Evolutionary conservation across 2,797 vertebrate genomes (phyloP), one percentile per base, ranked within the genome.

Genomic region (Eremophila alpestris): DNA sequence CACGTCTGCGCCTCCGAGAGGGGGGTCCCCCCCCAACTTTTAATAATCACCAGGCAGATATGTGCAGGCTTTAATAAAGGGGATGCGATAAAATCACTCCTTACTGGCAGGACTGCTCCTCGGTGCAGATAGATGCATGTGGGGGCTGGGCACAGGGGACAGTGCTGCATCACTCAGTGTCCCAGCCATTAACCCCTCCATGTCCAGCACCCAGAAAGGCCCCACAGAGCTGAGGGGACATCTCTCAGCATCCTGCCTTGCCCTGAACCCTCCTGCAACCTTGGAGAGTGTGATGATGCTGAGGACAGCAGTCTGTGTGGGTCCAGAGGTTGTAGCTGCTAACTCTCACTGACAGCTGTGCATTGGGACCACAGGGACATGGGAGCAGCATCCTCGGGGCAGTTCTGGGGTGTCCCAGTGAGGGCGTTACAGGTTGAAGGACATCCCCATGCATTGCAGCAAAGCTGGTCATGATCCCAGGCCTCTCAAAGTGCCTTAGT

Each of bases 31-130:
- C 94, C 93, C 92, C 41, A 92, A 79, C 93, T 96, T 97, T 97
- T 97, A 97, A 97, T 97, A 97, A 97, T 96, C 92, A 90, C 90
- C 91, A 97, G 95, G 94, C 96, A 97, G 97, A 97, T 97, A 97
- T 59, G 94, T 90, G 75, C 23, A 65, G 80, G 94, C 95, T 97
- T 97, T 97, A 97, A 97, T 97, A 97, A 97, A 97, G 94, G 94
- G 87, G 93, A 87, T 83, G 60, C 13, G 97, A 97, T 97, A 97
- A 91, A 95, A 97, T 97, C 97, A 20, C 92, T 96, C 85, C 92
- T 93, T 81, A 64, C 97, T 97, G 96, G 97, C 97, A 97, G 96
- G 90, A 87, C 94, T 90, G 94, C 95, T 97, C 94, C 86, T 92
- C 64, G 2, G 94, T 94, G 92, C 90, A 92, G 96, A 94, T 94